Conservation (phyloP, 2,888 invertebrate genomes). For the Coleophora flavipennella region DNA sequence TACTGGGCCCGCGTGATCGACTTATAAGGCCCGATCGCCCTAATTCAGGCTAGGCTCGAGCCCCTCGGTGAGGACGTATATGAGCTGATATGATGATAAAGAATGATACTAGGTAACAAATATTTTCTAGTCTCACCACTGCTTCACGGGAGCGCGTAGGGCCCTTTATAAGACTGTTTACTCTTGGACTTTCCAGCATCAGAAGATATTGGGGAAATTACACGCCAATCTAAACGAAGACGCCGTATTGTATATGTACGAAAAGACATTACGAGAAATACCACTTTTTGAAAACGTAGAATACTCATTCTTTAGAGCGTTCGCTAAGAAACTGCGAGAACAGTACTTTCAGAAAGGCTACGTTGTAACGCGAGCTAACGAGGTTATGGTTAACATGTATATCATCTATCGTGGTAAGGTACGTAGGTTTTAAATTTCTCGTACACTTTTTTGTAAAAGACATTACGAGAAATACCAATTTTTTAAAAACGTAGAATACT, state of each 20-base stretch:
- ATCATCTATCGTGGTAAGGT: slow-evolving; percentile 67
- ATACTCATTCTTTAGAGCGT: slow-evolving; percentile 65
- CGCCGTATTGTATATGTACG: slow-evolving; percentile 66
- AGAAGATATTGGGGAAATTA: slow-evolving; percentile 59
- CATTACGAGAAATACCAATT: slow-evolving; percentile 65
- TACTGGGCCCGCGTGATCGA: too few species aligned
- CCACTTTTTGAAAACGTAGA: slow-evolving; percentile 68
- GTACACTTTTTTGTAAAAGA: slow-evolving; percentile 30
- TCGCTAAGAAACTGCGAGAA: slow-evolving; percentile 61
- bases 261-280: slow-evolving; percentile 64
- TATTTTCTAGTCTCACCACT: too few species aligned
- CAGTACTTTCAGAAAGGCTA: slow-evolving; percentile 61
- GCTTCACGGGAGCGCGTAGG: too few species aligned
- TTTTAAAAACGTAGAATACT: slow-evolving; percentile 64
- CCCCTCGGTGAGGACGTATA: too few species aligned
- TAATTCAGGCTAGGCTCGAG: too few species aligned
- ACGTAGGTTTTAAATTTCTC: slow-evolving; percentile 8
- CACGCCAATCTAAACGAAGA: slow-evolving; percentile 71
- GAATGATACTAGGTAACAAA: too few species aligned
- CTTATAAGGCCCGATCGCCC: too few species aligned
- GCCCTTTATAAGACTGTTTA: too few species aligned
- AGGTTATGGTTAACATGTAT: slow-evolving; percentile 54
- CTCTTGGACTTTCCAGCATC: slow-evolving; percentile 37
- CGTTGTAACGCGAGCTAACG: slow-evolving; percentile 54
- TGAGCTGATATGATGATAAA: too few species aligned